Base-by-base conservation (phyloP, 2,113 vertebrate genomes). In the Perca flavescens region DNA sequence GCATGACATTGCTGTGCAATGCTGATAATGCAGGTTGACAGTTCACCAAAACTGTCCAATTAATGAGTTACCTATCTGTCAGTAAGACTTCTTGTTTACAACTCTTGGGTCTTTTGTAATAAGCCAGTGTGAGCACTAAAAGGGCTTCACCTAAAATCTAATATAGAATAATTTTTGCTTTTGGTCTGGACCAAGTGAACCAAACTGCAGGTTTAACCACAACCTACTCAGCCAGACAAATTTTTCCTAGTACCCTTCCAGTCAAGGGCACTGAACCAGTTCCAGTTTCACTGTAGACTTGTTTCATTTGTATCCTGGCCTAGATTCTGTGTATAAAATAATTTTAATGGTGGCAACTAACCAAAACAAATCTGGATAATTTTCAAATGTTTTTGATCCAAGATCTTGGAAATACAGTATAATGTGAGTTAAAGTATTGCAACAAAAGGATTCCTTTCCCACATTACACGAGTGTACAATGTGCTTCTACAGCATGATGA, bases 21-120 rank as follows among this genome's bases (percentile, higher is more conserved):
- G 82, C 68, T 85, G 70, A 76, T 70, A 54, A 77, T 71, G 72
- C 67, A 77, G 78, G 47, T 19, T 49, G 71, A 79, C 78, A 84
- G 53, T 61, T 64, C 69, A 73, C 53, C 62, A 82, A 77, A 78
- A 63, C 52, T 11, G 64, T 70, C 74, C 77, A 74, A 15, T 78
- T 84, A 80, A 52, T 34, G n/a, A 34, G 52, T 71, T 61, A 61
- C 16, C 60, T n/a, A 34, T 71, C 66, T 31, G 46, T 31, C 28
- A 61, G 70, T 17, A 5, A 0, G 25, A 54, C 43, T 16, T 67
- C 34, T 58, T 57, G 56, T 78, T 70, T 43, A 34, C 36, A 52
- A 22, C 19, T 63, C 31, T 11, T 56, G n/a, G 57, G 15, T 70
- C 4, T 25, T 65, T 61, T 43, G 31, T 16, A 25, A n/a, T 43